Conservation (phyloP, 2,888 invertebrate species). For the Lymantria dispar region DNA sequence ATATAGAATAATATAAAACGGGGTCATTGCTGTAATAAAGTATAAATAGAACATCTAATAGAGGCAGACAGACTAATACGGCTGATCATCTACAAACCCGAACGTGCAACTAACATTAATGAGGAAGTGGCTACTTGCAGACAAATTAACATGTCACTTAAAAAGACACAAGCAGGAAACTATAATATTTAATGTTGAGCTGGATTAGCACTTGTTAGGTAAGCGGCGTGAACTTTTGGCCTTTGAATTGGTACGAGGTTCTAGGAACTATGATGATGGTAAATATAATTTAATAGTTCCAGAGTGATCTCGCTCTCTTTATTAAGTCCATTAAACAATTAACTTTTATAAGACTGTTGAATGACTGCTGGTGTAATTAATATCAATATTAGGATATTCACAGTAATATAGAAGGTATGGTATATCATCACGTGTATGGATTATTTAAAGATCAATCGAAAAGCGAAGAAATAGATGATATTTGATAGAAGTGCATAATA, state of each 20-base stretch:
- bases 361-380: not conserved
- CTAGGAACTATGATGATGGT: slow-evolving; percentile 23
- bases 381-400: not conserved
- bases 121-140: slow-evolving; percentile 78
- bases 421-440: no score
- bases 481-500: no score
- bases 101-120: slow-evolving; percentile 75
- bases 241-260: slow-evolving; percentile 29
- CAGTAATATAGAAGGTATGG: no score
- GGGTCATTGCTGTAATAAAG: slow-evolving; percentile 24
- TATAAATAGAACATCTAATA: slow-evolving; percentile 52
- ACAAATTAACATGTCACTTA: slow-evolving; percentile 75
- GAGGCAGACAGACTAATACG: slow-evolving; percentile 62
- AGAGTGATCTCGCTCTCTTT: not conserved
- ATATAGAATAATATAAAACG: slow-evolving; percentile 10
- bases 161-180: slow-evolving; percentile 71
- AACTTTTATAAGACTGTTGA: not conserved
- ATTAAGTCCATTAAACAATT: not conserved
- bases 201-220: slow-evolving; percentile 70
- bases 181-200: slow-evolving; percentile 69
- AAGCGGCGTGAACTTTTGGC: slow-evolving; percentile 35
- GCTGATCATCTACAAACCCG: slow-evolving; percentile 60
- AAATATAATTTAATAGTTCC: slow-evolving; percentile 16
- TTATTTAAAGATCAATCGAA: no score
- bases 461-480: no score